phyloP scores from a whole-genome alignment of 1,140 invertebrate species.

The Armadillidium nasatum region DNA sequence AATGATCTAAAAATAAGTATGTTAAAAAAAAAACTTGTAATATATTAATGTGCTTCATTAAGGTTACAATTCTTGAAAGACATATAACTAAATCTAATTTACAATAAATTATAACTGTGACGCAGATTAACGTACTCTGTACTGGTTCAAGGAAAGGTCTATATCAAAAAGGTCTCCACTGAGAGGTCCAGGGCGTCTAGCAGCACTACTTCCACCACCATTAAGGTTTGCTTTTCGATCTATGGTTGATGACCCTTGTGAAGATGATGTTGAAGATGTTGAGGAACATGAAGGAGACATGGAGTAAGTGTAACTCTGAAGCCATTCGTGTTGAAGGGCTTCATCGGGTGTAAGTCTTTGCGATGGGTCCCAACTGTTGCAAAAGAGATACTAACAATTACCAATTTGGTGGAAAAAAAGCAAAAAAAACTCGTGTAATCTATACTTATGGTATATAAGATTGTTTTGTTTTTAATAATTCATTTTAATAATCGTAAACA shows the following conservation, averaged over 20 bases:
- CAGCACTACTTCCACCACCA: not conserved
- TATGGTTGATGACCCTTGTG: not conserved
- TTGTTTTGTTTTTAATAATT: not conserved
- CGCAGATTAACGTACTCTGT: not conserved
- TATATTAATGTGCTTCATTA: not conserved
- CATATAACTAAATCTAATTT: not conserved
- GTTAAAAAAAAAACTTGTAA: not conserved
- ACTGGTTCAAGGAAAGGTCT: not conserved
- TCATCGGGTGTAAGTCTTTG: conserved; percentile 88
- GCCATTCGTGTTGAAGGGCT: conserved; percentile 56
- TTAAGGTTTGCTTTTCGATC: not conserved
- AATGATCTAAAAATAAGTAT: not conserved
- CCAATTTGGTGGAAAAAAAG: not conserved
- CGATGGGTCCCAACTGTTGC: conserved; percentile 58
- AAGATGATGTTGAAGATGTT: conserved; percentile 38
- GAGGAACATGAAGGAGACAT: conserved; percentile 10
- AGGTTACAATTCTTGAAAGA: not conserved
- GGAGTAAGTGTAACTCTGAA: conserved; percentile 44
- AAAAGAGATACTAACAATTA: not conserved
- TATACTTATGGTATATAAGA: not conserved
- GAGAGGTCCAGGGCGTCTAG: not conserved
- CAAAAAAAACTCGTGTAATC: not conserved
- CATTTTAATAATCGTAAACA: too few relatives aligned
- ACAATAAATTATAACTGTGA: not conserved
- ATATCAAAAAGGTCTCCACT: not conserved